Evolutionary conservation across 2,113 vertebrate genomes (phyloP), one percentile per base, ranked within the genome.

Genomic region (Petrocephalus zakoni): DNA sequence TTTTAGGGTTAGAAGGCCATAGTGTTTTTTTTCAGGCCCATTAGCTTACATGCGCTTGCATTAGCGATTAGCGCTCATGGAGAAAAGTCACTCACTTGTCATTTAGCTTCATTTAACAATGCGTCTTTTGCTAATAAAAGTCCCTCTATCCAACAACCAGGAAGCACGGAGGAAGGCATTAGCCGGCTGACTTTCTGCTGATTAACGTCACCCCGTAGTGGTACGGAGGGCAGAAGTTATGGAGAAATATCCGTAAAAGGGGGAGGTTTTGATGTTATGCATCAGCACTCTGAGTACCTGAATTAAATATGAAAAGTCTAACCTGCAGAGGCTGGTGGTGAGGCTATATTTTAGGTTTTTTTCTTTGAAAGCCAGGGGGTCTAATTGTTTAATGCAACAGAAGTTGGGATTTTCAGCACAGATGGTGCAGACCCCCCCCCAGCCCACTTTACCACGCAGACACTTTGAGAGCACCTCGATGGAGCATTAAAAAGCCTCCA

Each of bases 301-400:
- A 95, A 96, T 95, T 95, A 95, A 94, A 94, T 88, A 95, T 96
- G 93, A 96, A 94, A 94, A 95, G 95, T 95, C 94, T 90, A 94
- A 95, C 93, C 90, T 88, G 58, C 93, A 85, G 91, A 92, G 92
- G 92, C 93, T 93, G 92, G 89, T 90, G 90, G 47, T 11, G 19
- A 15, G 17, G 61, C 58, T 75, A 85, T 68, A 68, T 95, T 95
- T 92, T 88, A 93, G 92, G 92, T 95, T 95, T 96, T 95, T 95
- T 95, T 95, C 95, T 94, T 94, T 68, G 22, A 29, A 95, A 93
- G 91, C 92, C 93, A 92, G 89, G 90, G 88, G 93, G 92, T 94
- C 94, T 95, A 95, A 96, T 95, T 96, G 93, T 92, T 86, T 95
- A 95, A 95, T 94, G 94, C 93, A 95, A 93, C 90, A 85, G 87